Conservation (phyloP, 2,888 invertebrate genomes). For the Brachypterus glaber region DNA sequence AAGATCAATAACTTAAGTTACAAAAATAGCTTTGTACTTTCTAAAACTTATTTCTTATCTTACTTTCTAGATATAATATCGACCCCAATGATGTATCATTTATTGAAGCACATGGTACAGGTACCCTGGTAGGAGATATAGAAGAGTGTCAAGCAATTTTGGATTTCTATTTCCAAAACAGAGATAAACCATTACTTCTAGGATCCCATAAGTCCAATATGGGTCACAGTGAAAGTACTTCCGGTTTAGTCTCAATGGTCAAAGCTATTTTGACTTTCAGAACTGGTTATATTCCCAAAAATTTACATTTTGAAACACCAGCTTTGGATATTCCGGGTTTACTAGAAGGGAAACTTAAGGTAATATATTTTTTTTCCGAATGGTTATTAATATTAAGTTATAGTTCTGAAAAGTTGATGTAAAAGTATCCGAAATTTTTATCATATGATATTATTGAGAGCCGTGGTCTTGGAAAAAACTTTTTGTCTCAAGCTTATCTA, state of each 20-base stretch:
- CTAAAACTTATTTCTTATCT: too few species aligned
- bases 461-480: background rate
- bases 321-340: conserved; percentile 44
- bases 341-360: conserved; percentile 43
- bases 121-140: conserved; percentile 33
- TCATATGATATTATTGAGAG: too few species aligned
- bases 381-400: too few species aligned
- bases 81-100: conserved; percentile 45
- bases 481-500: too few species aligned
- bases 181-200: conserved; percentile 50
- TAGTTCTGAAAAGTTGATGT: too few species aligned
- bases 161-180: conserved; percentile 18
- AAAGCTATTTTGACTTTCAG: conserved; percentile 62
- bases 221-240: conserved; percentile 41
- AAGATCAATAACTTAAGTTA: too few species aligned
- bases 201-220: conserved; percentile 46
- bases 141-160: conserved; percentile 22
- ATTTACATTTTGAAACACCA: conserved; percentile 57
- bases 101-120: conserved; percentile 53
- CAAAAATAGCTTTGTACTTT: too few species aligned
- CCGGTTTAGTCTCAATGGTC: conserved; percentile 47
- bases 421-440: too few species aligned
- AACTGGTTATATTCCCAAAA: conserved; percentile 56
- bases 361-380: too few species aligned
- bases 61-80: too few species aligned